Percentiles rank a stretch among this genome's conserved stretches.
Evolutionary conservation across 1,140 invertebrate genomes (phyloP).

Genomic region (Lepidostoma basale): DNA sequence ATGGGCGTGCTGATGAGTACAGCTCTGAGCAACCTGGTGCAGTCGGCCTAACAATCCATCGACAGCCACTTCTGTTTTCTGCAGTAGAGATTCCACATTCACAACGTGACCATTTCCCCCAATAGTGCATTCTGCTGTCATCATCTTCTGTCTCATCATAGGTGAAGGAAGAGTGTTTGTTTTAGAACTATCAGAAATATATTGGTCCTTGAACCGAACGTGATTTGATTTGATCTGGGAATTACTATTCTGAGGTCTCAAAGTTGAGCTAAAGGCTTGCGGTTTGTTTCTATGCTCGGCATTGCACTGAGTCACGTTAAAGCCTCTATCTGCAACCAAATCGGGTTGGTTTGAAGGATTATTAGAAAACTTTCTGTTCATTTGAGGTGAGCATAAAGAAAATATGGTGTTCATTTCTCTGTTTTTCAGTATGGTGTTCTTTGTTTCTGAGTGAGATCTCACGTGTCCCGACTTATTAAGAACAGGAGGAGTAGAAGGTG

Average conservation of each 20-base stretch:
- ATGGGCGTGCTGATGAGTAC: conserved; percentile 69
- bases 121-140: conserved; percentile 54
- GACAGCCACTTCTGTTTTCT: conserved; percentile 71
- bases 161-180: conserved; percentile 53
- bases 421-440: conserved; percentile 58
- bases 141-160: conserved; percentile 54
- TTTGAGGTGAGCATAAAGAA: conserved; percentile 61
- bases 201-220: conserved; percentile 59
- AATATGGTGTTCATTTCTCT: conserved; percentile 57
- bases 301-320: conserved; percentile 27
- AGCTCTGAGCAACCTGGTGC: conserved; percentile 71
- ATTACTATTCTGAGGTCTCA: conserved; percentile 51
- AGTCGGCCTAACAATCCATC: conserved; percentile 67
- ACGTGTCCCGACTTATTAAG: conserved; percentile 50
- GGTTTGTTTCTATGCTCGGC: conserved; percentile 27
- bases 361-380: conserved; percentile 54
- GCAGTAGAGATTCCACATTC: conserved; percentile 65
- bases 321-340: conserved; percentile 25
- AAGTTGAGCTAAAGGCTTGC: conserved; percentile 38
- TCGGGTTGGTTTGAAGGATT: conserved; percentile 33
- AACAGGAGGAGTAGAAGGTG: conserved; percentile 12
- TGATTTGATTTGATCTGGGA: conserved; percentile 54
- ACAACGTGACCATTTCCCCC: conserved; percentile 63
- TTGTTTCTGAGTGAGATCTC: conserved; percentile 58
- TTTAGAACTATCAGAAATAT: conserved; percentile 57